Evolutionary conservation across 1,140 invertebrate species (phyloP).

Genomic region (Conus betulinus): DNA sequence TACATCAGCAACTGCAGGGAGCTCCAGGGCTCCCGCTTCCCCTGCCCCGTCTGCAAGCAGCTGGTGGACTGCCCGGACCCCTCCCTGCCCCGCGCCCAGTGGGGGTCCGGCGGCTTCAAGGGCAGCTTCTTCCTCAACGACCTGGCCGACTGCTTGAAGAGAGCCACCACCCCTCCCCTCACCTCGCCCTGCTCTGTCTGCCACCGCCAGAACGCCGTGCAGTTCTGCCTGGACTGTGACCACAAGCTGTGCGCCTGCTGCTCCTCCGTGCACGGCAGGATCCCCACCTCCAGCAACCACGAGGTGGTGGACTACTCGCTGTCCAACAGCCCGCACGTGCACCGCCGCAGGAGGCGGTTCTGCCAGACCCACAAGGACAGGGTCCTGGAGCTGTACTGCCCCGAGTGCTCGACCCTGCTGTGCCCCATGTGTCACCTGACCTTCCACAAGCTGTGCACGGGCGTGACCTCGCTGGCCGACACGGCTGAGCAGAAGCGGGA

Average conservation of each 20-base stretch:
- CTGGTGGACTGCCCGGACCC: conserved; percentile 4
- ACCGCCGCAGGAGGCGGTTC: background rate
- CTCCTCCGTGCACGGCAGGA: background rate
- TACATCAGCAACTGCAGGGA: conserved; percentile 73
- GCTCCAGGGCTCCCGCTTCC: conserved; percentile 24
- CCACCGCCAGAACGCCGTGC: background rate
- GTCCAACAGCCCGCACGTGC: conserved; percentile 14
- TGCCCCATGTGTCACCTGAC: conserved; percentile 23
- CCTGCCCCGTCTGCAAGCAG: conserved; percentile 28
- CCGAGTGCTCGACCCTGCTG: background rate
- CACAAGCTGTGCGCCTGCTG: conserved; percentile 11
- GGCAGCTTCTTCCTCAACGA: conserved; percentile 27
- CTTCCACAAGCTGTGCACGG: conserved; percentile 10
- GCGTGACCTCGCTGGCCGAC: background rate
- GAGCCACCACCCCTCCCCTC: background rate
- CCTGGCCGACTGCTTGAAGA: conserved; percentile 17
- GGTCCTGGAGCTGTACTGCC: conserved; percentile 11
- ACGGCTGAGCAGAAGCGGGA: conserved; percentile 12
- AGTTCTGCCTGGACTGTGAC: conserved; percentile 27
- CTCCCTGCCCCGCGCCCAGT: background rate
- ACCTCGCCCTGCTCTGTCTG: background rate
- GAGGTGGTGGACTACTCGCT: conserved; percentile 13
- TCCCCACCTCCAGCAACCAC: conserved; percentile 22
- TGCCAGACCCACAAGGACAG: conserved; percentile 8
- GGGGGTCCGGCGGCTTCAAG: conserved; percentile 17